Percentiles rank a stretch among this genome's conserved stretches.
phyloP scores from a whole-genome alignment of 2,113 vertebrate species.

The Proteles cristata region DNA sequence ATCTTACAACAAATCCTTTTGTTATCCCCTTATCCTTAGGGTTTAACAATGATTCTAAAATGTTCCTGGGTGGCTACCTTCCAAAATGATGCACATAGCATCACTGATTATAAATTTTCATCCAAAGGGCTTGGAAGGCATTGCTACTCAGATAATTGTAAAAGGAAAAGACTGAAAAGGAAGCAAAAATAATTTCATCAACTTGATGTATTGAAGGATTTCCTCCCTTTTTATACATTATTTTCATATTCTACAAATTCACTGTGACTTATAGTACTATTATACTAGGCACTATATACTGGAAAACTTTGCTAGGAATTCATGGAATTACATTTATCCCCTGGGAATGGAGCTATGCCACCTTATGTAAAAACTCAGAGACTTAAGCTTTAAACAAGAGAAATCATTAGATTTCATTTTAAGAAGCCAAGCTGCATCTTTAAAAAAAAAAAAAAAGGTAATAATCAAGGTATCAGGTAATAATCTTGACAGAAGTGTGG shows the following conservation, averaged over 20 bases:
- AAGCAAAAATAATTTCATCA: conserved; percentile 35
- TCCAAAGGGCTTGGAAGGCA: neutral
- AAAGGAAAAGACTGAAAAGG: neutral
- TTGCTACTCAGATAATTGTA: conserved; percentile 7
- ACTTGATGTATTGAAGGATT: neutral
- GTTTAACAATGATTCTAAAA: conserved; percentile 23
- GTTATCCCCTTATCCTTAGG: conserved; percentile 6
- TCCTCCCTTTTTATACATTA: neutral
- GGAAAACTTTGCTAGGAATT: neutral
- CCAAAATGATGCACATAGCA: neutral
- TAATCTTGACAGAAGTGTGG: neutral
- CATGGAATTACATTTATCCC: neutral
- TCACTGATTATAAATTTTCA: neutral
- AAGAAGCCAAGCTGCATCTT: neutral
- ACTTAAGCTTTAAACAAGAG: neutral
- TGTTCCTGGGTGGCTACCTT: neutral
- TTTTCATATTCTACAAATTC: neutral
- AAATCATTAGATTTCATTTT: neutral
- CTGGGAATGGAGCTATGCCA: neutral
- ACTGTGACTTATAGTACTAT: neutral
- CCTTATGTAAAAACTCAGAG: neutral
- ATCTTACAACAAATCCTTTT: neutral
- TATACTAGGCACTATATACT: neutral
- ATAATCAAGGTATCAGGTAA: neutral
- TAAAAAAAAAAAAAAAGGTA: neutral